Conservation (phyloP, 2,797 vertebrate genomes). For the Tenualosa ilisha region DNA sequence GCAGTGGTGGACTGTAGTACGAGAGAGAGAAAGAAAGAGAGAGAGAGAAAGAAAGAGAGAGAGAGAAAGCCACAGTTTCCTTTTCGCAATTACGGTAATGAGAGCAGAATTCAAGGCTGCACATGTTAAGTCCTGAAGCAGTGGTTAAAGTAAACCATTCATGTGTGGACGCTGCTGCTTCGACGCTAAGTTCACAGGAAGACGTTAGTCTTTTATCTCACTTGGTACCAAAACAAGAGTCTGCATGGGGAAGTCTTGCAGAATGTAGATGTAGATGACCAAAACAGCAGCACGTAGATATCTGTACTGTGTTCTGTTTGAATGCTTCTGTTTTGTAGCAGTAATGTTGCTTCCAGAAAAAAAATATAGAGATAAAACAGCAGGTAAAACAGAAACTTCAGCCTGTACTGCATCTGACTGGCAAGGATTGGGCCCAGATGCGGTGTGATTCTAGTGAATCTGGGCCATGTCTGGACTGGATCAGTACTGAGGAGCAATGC, state of each 20-base stretch:
- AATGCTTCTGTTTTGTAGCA: neutral
- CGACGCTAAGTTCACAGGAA: neutral
- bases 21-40: neutral
- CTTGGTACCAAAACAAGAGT: neutral
- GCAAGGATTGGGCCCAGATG: neutral
- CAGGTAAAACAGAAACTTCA: neutral
- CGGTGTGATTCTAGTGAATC: neutral
- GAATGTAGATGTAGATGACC: neutral
- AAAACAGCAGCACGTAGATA: neutral
- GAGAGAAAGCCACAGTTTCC: neutral
- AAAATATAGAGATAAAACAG: neutral
- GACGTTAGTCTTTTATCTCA: neutral
- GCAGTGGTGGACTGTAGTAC: neutral
- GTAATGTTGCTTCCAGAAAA: neutral
- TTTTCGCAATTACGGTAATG: slow-evolving; percentile 8
- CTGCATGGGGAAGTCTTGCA: neutral
- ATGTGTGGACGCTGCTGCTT: neutral
- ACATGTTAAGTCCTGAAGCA: neutral
- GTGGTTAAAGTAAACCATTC: neutral
- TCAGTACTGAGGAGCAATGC: too few species aligned
- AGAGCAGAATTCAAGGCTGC: neutral
- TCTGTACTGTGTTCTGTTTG: slow-evolving; percentile 2
- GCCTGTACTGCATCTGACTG: neutral
- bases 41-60: neutral
- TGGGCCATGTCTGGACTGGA: neutral